Conservation (phyloP, 1,140 invertebrate species). For the honey bee (Apis mellifera) region DNA sequence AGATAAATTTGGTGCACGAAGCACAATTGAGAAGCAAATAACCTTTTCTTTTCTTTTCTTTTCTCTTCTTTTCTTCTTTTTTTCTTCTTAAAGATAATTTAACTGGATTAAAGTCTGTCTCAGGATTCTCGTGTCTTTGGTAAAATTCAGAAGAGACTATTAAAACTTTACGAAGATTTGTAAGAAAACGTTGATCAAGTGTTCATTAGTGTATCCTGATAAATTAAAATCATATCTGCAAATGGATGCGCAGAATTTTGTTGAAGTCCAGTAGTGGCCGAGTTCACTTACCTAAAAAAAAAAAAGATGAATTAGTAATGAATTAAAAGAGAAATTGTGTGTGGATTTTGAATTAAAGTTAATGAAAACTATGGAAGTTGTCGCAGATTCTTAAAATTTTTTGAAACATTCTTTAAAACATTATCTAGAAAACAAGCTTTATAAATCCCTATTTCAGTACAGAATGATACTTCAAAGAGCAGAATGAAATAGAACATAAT, state of each 20-base stretch:
- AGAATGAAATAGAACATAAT: not conserved
- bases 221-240: not conserved
- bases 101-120: not conserved
- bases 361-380: not conserved
- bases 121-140: conserved; percentile 3
- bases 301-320: not conserved
- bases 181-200: not conserved
- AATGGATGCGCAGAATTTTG: not conserved
- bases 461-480: not conserved
- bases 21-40: not conserved
- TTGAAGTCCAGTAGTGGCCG: not conserved
- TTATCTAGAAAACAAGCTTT: not conserved
- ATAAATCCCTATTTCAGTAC: not conserved
- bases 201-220: not conserved
- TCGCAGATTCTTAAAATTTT: not conserved
- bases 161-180: not conserved
- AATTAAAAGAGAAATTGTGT: not conserved
- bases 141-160: not conserved
- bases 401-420: not conserved
- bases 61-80: not conserved
- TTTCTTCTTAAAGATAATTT: not conserved
- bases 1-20: not conserved
- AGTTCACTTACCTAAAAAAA: not conserved
- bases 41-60: not conserved
- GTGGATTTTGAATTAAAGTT: not conserved